Base-by-base conservation (phyloP, 2,888 invertebrate genomes). In the Physocephala rufipes region DNA sequence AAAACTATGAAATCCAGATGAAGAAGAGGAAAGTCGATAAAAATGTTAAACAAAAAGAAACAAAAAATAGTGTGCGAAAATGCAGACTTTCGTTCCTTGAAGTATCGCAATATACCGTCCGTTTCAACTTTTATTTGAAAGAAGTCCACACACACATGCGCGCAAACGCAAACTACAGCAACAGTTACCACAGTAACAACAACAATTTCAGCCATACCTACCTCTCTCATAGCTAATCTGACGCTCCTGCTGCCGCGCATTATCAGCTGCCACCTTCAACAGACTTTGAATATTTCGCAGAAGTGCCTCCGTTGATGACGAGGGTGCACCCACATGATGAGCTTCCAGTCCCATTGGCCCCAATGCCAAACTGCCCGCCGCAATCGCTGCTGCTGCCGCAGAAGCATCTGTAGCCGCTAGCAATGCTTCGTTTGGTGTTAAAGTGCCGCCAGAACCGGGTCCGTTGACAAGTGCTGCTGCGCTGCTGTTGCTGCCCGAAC, bases 211-310 rank as follows among this genome's bases (percentile, higher is more conserved):
- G 43, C 7, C 2, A 9, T 55, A 63, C 88, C 87, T 89, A 97
- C 97, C 96, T 94, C 96, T 97, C 88, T 97, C 97, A 87, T 95
- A 95, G 89, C 93, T 95, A 87, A 96, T 94, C 87, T 97, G 96
- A 78, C 96, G 89, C 87, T 98, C 97, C 87, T 97, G 96, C 84
- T 97, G 96, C 80, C 97, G 90, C 70, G 97, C 96, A 87, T 97
- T 97, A 87, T 97, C 97, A 2, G 96, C 96, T n/a, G 97, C 97
- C 74, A 97, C 96, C 87, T 97, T 97, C 75, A 97, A 90, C 76
- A 97, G 90, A 68, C 97, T 96, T 87, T 97, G 97, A 82, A 98
- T 97, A 87, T 97, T 97, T 83, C 97, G 90, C 78, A 97, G 90
- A 78, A 97, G 89, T 73, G 96, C 96, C 88, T 97, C 97, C 72